Base-by-base conservation (phyloP, 2,113 vertebrate species). In the Pyrgilauda ruficollis region DNA sequence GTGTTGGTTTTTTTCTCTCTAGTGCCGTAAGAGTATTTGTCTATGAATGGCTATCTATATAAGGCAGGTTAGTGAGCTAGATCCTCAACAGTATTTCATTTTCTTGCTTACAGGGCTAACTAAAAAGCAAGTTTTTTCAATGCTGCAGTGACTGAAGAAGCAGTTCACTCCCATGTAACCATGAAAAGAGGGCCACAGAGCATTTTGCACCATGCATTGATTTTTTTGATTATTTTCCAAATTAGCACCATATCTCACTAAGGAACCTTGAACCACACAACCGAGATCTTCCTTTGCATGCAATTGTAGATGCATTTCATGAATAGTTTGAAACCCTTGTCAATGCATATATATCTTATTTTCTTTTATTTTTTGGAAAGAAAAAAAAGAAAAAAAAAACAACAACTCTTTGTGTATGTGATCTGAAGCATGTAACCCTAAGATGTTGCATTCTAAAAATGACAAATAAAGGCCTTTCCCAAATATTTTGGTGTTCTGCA, bases 91-190 rank as follows among this genome's bases (percentile, higher is more conserved):
- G 99, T 98, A 95, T 99, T 98, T 99, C 99, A 78, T 99, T 98
- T 99, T 99, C 98, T 99, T 99, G 98, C 99, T 99, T 99, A 98
- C 99, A 99, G 99, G 99, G 99, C 99, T 99, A 99, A 99, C 98
- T 98, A 98, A 99, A 99, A 98, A 98, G 98, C 96, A 98, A 98
- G 98, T 98, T 98, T 99, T 99, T 99, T 99, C 98, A 98, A 98
- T 99, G 99, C 98, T 98, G 98, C 98, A 99, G 98, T 99, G 99
- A 98, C 98, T 99, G 99, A 99, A 99, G 99, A 99, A 97, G 99
- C 99, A 99, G 98, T 98, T 98, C 98, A 98, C 98, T 98, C 98
- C 98, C 98, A 98, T 99, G 98, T 99, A 98, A 98, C 98, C 98
- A 98, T 98, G 99, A 99, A 96, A 98, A 97, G 98, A 98, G 98